Conservation (phyloP, 2,797 vertebrate species). For the Sitta carolinensis region DNA sequence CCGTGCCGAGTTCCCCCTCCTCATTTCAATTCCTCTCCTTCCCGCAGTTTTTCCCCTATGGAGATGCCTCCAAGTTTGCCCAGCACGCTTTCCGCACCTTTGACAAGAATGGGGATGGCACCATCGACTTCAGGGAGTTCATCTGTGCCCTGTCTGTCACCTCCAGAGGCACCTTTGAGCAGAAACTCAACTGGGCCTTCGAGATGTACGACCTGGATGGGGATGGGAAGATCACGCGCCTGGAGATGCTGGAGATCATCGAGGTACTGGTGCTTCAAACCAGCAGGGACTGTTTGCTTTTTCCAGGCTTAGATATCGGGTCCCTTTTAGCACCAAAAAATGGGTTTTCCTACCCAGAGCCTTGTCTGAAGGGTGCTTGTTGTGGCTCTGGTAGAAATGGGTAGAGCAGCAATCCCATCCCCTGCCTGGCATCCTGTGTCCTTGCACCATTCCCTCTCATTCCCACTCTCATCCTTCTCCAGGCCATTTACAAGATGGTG, state of each 20-base stretch:
- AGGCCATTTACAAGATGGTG: conserved; percentile 99
- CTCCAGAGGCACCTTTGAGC: conserved; percentile 88
- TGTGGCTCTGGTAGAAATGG: neutral
- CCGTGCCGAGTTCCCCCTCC: accelerated
- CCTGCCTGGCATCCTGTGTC: neutral
- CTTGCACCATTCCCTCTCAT: neutral
- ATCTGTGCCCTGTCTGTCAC: conserved; percentile 89
- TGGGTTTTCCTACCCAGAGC: neutral
- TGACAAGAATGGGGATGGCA: conserved; percentile 88
- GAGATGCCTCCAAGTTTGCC: conserved; percentile 90
- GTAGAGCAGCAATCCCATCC: neutral
- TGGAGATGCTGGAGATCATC: conserved; percentile 92
- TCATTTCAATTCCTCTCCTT: accelerated
- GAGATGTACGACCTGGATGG: conserved; percentile 92
- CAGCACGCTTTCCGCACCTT: conserved; percentile 91
- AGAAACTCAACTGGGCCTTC: conserved; percentile 91
- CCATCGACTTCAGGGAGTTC: conserved; percentile 92
- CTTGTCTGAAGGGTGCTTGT: neutral
- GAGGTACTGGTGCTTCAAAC: conserved; percentile 71
- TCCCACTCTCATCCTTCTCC: neutral
- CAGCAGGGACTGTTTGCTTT: neutral
- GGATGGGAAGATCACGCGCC: conserved; percentile 86
- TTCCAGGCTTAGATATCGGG: neutral
- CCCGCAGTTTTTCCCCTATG: conserved; percentile 86
- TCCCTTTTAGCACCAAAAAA: neutral